Conservation (phyloP, 2,888 invertebrate species). For the Xanthorhoe spadicearia region DNA sequence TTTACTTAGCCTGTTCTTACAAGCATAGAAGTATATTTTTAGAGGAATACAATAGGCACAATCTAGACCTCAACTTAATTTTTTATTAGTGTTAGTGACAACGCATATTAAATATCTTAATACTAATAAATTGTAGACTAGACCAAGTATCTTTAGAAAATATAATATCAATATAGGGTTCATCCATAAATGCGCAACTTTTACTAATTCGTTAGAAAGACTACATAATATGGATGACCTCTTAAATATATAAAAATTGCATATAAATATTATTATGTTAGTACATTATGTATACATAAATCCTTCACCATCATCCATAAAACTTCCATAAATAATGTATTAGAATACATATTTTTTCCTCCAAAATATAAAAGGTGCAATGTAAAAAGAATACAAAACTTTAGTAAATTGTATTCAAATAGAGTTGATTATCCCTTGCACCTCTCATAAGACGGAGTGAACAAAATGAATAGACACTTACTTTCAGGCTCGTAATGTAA, state of each 20-base stretch:
- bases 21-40: neutral
- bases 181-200: neutral
- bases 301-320: conserved; percentile 13
- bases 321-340: conserved; percentile 5
- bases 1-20: neutral
- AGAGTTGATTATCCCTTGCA: conserved; percentile 26
- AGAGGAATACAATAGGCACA: neutral
- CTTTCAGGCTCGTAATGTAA: conserved; percentile 65
- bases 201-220: neutral
- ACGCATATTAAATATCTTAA: conserved; percentile 10
- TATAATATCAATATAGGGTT: neutral
- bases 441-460: conserved; percentile 5
- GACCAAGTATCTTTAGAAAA: neutral
- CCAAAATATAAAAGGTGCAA: conserved; percentile 13
- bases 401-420: neutral
- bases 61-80: neutral
- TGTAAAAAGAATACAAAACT: too few species aligned
- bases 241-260: neutral
- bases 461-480: conserved; percentile 59
- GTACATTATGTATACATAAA: conserved; percentile 15
- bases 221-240: neutral
- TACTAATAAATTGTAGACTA: conserved; percentile 18
- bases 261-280: conserved; percentile 19
- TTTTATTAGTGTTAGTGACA: conserved; percentile 17
- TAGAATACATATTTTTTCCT: neutral